phyloP scores from a whole-genome alignment of 1,140 invertebrate genomes.

The Augochlora pura region DNA sequence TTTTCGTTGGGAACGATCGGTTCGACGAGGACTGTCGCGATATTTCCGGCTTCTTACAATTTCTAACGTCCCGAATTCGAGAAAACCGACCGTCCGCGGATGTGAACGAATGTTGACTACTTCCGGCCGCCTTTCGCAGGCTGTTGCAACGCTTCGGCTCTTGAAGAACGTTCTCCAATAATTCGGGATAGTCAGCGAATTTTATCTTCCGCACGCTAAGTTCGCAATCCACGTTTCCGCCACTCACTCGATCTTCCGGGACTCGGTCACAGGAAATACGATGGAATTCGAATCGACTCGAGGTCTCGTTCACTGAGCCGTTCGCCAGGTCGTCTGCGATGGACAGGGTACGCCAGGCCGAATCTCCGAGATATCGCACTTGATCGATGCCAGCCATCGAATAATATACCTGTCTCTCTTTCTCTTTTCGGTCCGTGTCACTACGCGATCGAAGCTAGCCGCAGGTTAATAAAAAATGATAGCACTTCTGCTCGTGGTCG shows the following conservation, averaged over 20 bases:
- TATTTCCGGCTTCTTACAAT: too few species aligned
- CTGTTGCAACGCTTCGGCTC: too few species aligned
- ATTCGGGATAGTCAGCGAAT: too few species aligned
- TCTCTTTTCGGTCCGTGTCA: conserved; percentile 27
- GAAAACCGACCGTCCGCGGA: too few species aligned
- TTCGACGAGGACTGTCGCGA: too few species aligned
- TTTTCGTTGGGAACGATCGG: too few species aligned
- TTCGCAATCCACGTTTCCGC: background rate
- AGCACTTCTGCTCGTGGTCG: conserved; percentile 67
- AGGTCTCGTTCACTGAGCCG: background rate
- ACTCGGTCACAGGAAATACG: background rate
- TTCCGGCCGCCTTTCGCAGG: too few species aligned
- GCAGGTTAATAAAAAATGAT: conserved; percentile 51
- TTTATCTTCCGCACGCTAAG: too few species aligned
- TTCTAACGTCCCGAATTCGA: too few species aligned
- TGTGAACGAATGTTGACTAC: too few species aligned
- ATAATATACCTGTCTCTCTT: background rate
- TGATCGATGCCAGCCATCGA: conserved; percentile 6
- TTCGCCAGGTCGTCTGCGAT: background rate
- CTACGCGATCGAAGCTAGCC: conserved; percentile 45
- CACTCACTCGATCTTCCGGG: conserved; percentile 6
- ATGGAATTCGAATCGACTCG: background rate
- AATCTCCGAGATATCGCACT: conserved; percentile 44
- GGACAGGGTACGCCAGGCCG: conserved; percentile 3
- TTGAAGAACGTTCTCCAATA: too few species aligned